Base-by-base conservation (phyloP, 2,888 invertebrate species). In the Heliconius sara region DNA sequence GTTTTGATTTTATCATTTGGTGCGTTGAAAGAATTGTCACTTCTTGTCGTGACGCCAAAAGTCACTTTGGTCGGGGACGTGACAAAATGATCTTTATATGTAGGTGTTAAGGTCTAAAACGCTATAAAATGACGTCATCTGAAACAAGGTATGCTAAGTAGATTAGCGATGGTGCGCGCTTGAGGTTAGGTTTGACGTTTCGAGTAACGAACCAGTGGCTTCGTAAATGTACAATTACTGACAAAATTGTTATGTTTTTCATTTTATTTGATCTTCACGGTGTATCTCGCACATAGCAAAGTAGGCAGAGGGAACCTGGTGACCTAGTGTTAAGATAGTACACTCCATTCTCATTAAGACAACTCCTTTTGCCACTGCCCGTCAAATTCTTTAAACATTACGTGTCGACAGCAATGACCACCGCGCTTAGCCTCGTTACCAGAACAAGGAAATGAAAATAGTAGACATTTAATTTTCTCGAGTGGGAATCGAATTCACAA, bases 11-110 rank as follows among this genome's bases (percentile, higher is more conserved):
- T 94, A 95, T 95, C 95, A 91, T 86, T 88, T 85, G 86, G 86
- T 85, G 87, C 92, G 93, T 91, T 92, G 94, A 94, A 93, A 93
- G 95, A 94, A 93, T 94, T 90, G 93, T 95, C 94, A 95, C 93
- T 92, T 91, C 89, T 93, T 92, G 93, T 92, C 92, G 88, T 86
- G 93, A 94, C 93, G 93, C 91, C 91, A 94, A 94, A 93, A 93
- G 94, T 92, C 93, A 93, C 90, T 90, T 83, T 77, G 80, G 72
- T 79, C 78, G 79, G 68, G 70, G n/a, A 68, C 75, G 13, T 60
- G 39, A 66, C 77, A 82, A 85, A 86, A 82, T 80, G 71, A 82
- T 83, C 84, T 85, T 85, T 88, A 85, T 65, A 0, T 0, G 7
- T 2, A 22, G n/a, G 10, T 0, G 6, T 2, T 89, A 90, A 84